Percentiles rank a stretch among this genome's conserved stretches.
Conservation (phyloP, 2,113 vertebrate genomes). For the Oryctolagus cuniculus region mOryCun1.1 NC_091442.1:115981001-115981500, state of each 20-base stretch:
- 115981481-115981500: background rate
- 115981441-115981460: background rate
- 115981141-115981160: background rate
- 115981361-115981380: background rate
- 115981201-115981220: background rate
- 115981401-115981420: background rate
- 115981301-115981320: background rate
- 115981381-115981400: background rate
- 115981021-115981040: background rate
- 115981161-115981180: background rate
- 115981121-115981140: background rate
- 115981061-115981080: background rate
- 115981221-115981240: background rate
- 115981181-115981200: slow-evolving; percentile 1
- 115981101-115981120: background rate
- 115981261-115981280: background rate
- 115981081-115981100: background rate
- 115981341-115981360: background rate
- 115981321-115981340: background rate
- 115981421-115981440: background rate
- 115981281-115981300: background rate
- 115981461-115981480: background rate
- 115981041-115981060: background rate
- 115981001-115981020: slow-evolving; percentile 14
- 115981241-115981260: background rate